These are phyloP conservation scores for Nothobranchius kuhntae DNA, from an alignment of 2,113 vertebrate genomes.

Conservation along the genomic window DNA sequence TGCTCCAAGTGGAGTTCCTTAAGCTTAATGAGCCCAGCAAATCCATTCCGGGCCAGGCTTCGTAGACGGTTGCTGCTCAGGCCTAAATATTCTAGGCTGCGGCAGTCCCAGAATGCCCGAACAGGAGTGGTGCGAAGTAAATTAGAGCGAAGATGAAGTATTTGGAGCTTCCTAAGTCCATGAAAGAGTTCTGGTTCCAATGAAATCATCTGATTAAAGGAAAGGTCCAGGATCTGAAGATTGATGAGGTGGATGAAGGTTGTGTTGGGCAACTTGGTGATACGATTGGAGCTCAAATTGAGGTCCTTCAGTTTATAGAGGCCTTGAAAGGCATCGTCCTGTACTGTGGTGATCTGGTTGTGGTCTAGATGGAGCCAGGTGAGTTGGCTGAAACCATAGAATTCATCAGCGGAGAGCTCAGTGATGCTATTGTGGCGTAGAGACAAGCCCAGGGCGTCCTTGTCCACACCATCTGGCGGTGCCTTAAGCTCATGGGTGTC, in stretches of 20 bases:
- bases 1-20: constrained; percentile 98
- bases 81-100: constrained; percentile 97
- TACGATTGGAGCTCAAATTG: constrained; percentile 98
- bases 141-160: constrained; percentile 96
- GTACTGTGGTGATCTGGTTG: constrained; percentile 96
- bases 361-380: constrained; percentile 99
- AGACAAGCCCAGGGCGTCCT: constrained; percentile 96
- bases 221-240: constrained; percentile 97
- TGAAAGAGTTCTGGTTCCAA: constrained; percentile 97
- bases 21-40: constrained; percentile 97
- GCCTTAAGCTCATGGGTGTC: constrained; percentile 98
- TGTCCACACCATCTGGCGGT: constrained; percentile 96
- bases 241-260: constrained; percentile 99
- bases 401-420: constrained; percentile 96
- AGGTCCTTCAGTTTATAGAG: constrained; percentile 99
- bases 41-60: constrained; percentile 96
- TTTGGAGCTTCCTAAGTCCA: constrained; percentile 96
- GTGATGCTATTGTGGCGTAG: constrained; percentile 97
- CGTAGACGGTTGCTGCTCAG: constrained; percentile 96
- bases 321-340: constrained; percentile 98
- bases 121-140: constrained; percentile 96
- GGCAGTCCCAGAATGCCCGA: constrained; percentile 97
- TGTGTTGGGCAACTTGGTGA: constrained; percentile 98
- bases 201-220: constrained; percentile 97
- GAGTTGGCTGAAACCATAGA: constrained; percentile 97